Base-by-base conservation (phyloP, 1,140 invertebrate genomes). In the Hylyphantes graminicola region DNA sequence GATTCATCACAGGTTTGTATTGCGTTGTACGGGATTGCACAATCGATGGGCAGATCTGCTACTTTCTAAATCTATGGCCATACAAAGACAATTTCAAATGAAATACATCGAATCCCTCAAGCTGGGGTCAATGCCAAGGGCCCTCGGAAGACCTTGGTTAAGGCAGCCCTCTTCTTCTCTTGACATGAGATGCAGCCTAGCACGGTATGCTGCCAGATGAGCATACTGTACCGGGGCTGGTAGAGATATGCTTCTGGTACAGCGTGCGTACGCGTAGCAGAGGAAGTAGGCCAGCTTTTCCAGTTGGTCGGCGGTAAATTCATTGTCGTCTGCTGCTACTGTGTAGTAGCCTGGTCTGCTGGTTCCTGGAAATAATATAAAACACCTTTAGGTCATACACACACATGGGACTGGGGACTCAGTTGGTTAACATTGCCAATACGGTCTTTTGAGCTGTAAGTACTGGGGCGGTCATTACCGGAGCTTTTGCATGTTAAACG, bases 161-260 rank as follows among this genome's bases (percentile, higher is more conserved):
- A 15, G 17, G 13, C 9, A 15, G 21, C 35, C 35, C 35, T 35
- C 35, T 35, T 35, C 35, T 35, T 35, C 35, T 35, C 35, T 35
- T 3, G 53, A 17, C 5, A 19, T 21, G n/a, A 85, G 17, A 59
- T 78, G 65, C 53, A 17, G 53, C 51, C 85, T 19, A n/a, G 88
- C 85, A 5, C 87, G 67, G 72, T 77, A 86, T n/a, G 88, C 88
- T 21, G 88, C 88, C 51, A 88, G 81, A 84, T 88, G 86, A 11
- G 88, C 87, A 77, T 89, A 89, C 74, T 86, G 77, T 15, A 88
- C 86, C 13, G 88, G 87, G 9, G 86, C 86, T 19, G 88, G 87
- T 35, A 87, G 85, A 8, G 88, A 86, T 9, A 89, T 87, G 17
- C 81, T 85, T 64, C 77, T 61, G 11, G 87, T 85, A 50, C 84